Percentiles rank a stretch among this genome's conserved stretches.
phyloP scores from a whole-genome alignment of 2,113 vertebrate genomes.

The Scomber japonicus region DNA sequence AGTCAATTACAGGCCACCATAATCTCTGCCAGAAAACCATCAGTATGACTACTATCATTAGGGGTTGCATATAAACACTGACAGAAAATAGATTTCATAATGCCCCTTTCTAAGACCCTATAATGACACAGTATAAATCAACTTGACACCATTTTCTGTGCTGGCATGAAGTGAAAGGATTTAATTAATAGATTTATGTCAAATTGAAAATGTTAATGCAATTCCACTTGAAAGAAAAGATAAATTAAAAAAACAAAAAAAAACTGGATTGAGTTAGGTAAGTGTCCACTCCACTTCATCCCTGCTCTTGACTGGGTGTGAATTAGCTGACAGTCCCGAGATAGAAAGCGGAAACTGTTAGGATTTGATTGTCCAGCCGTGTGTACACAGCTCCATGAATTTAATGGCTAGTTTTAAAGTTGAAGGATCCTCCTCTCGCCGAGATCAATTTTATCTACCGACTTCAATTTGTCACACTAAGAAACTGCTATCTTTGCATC shows the following conservation, averaged over 20 bases:
- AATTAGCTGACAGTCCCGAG: constrained; percentile 26
- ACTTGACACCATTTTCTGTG: not conserved
- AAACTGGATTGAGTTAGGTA: not conserved
- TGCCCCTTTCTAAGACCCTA: constrained; percentile 6
- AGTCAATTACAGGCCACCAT: not conserved
- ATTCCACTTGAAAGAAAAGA: not conserved
- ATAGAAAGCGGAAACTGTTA: constrained; percentile 25
- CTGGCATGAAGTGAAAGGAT: not conserved
- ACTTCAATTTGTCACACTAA: constrained; percentile 12
- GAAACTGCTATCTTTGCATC: constrained; percentile 27
- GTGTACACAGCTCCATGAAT: constrained; percentile 49
- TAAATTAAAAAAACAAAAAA: not conserved
- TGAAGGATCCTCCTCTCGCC: constrained; percentile 21
- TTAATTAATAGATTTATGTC: constrained; percentile 1
- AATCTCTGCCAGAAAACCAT: constrained; percentile 20
- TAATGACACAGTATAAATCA: not conserved
- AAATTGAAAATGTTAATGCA: not conserved
- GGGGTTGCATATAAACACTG: constrained; percentile 13
- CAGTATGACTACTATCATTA: constrained; percentile 22
- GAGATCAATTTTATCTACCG: constrained; percentile 41
- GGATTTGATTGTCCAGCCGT: constrained; percentile 35
- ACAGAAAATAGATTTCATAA: constrained; percentile 20
- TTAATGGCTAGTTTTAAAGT: constrained; percentile 47
- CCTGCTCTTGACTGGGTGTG: constrained; percentile 10
- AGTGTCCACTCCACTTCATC: constrained; percentile 5